Evolutionary conservation across 2,113 vertebrate species (phyloP), one percentile per base, ranked within the genome.

Genomic region (Hypanus sabinus): DNA sequence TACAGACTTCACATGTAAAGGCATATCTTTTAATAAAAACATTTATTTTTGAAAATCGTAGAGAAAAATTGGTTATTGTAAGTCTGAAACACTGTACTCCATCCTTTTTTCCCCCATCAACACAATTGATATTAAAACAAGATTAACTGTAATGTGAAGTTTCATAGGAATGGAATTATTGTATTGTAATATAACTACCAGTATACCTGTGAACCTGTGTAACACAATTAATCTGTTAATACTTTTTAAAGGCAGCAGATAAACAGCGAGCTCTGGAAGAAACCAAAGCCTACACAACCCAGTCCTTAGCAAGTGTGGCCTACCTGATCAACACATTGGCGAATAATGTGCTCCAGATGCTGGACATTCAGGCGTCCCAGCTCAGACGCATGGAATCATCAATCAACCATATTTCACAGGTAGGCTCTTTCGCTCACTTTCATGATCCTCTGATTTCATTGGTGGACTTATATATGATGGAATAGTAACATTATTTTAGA

Each of bases 351-450:
- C 98, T 99, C 75, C 99, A 99, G 94, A 99, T 99, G 99, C 97
- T 99, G 95, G 99, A 99, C 96, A 99, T 99, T 95, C 99, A 99
- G 95, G 99, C 98, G 62, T 99, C 99, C 85, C 99, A 99, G 95
- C 98, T 99, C 87, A 98, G 99, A 57, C 98, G 98, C 94, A 99
- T 99, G 99, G 99, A 99, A 95, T 99, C 98, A 94, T 99, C 99
- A 94, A 99, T 99, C 97, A 99, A 99, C 96, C 99, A 99, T 95
- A 99, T 99, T 96, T 99, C 99, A 94, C 99, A 99, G 98, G 99
- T 99, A 94, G 96, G 96, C 94, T 18, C 12, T 16, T 3, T 27
- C 20, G 57, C 27, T 57, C 27, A 5, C 30, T 90, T 33, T 90
- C 85, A 65, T n/a, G 18, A 18, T 24, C 85, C 30, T 65, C 16